Evolutionary conservation across 1,140 invertebrate species (phyloP).

Genomic region (Daktulosphaira vitifoliae): DNA sequence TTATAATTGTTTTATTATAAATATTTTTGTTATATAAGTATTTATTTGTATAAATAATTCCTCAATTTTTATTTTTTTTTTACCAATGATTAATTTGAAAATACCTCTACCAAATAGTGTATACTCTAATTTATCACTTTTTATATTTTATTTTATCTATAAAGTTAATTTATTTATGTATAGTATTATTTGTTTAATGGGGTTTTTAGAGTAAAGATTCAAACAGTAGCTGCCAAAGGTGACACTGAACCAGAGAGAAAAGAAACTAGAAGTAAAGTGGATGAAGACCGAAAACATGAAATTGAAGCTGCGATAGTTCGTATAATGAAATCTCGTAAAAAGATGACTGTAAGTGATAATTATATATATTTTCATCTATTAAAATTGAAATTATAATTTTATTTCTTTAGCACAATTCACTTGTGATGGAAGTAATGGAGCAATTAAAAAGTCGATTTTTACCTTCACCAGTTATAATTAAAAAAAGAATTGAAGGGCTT

Average conservation of each 20-base stretch:
- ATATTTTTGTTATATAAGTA: no score
- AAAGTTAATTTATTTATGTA: no score
- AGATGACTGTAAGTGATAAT: slow-evolving; percentile 68
- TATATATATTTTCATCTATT: no score
- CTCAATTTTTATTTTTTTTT: no score
- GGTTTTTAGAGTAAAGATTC: slow-evolving; percentile 71
- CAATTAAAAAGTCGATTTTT: slow-evolving; percentile 92
- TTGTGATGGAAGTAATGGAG: slow-evolving; percentile 96
- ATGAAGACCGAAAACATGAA: slow-evolving; percentile 98
- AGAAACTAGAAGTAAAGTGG: slow-evolving; percentile 93
- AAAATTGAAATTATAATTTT: neutral
- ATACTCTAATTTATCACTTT: no score
- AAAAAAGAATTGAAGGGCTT: slow-evolving; percentile 97
- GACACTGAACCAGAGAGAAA: slow-evolving; percentile 97
- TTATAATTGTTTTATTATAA: neutral
- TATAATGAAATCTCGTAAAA: slow-evolving; percentile 98
- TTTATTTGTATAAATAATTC: no score
- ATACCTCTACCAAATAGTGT: no score
- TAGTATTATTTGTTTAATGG: neutral
- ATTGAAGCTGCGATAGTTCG: slow-evolving; percentile 99
- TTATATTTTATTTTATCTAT: no score
- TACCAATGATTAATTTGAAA: no score
- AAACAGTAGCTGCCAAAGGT: slow-evolving; percentile 91
- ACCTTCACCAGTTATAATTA: slow-evolving; percentile 95
- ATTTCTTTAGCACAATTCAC: slow-evolving; percentile 68